Evolutionary conservation across 2,888 invertebrate genomes (phyloP).

Genomic region (Zygothrica quintamaculata): DNA sequence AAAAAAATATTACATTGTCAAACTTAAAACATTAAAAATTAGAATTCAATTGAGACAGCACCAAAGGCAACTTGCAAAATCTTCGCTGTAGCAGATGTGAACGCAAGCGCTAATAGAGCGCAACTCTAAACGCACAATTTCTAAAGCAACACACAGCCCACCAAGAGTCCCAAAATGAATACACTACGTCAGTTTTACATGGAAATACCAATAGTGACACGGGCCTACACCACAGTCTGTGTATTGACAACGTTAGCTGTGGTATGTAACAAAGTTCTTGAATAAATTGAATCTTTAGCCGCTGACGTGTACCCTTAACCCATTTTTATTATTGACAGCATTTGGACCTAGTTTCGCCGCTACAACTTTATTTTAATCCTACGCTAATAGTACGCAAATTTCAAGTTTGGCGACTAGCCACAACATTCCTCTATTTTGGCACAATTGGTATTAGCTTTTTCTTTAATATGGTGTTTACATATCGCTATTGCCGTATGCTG

Average conservation of each 20-base stretch:
- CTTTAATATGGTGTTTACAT: constrained; percentile 99
- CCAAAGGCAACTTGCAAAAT: neutral
- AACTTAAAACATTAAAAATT: neutral
- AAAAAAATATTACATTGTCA: neutral
- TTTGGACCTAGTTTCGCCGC: constrained; percentile 97
- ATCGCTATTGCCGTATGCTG: constrained; percentile 99
- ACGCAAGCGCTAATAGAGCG: constrained; percentile 33
- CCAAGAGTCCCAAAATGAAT: constrained; percentile 85
- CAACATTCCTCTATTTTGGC: constrained; percentile 99
- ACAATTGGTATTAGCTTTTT: constrained; percentile 99
- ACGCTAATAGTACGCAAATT: constrained; percentile 94
- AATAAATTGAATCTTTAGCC: constrained; percentile 36
- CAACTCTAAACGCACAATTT: constrained; percentile 37
- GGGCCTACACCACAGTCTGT: constrained; percentile 98
- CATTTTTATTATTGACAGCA: constrained; percentile 89
- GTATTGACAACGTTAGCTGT: constrained; percentile 98
- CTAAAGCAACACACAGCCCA: constrained; percentile 17
- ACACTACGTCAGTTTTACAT: constrained; percentile 93
- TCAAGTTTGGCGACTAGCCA: constrained; percentile 97
- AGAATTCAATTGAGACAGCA: neutral
- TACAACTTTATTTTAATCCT: constrained; percentile 99
- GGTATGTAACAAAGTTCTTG: constrained; percentile 87
- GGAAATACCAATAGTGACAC: constrained; percentile 98
- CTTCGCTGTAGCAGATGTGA: constrained; percentile 49
- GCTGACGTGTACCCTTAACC: constrained; percentile 65